These are phyloP conservation scores for Frankliniella intonsa DNA, from an alignment of 2,888 invertebrate species.

Conservation along the genomic window DNA sequence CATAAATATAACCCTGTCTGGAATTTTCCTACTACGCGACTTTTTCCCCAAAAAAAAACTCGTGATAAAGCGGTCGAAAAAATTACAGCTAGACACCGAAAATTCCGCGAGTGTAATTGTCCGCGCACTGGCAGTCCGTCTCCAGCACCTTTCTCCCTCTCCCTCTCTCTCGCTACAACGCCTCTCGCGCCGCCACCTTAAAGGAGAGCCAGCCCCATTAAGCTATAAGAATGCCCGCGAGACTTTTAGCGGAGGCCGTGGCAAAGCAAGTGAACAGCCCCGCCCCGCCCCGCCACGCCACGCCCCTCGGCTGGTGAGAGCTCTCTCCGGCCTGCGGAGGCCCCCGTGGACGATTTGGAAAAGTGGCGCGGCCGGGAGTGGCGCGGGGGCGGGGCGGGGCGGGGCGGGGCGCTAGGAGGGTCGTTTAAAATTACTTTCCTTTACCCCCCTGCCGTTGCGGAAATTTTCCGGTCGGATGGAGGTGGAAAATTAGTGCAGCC, in stretches of 20 bases:
- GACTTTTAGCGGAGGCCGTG: constrained; percentile 13
- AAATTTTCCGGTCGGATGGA: constrained; percentile 20
- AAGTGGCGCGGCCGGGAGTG: neutral
- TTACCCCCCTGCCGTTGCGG: neutral
- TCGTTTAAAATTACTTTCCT: constrained; percentile 23
- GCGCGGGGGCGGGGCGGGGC: neutral
- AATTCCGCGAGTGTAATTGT: too few relatives aligned
- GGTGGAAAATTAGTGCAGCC: constrained; percentile 7
- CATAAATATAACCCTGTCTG: too few relatives aligned
- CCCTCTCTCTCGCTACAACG: neutral
- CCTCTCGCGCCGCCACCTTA: neutral
- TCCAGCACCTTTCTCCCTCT: too few relatives aligned
- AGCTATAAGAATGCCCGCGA: neutral
- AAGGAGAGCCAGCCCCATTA: neutral
- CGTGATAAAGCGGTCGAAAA: too few relatives aligned
- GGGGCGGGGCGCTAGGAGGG: neutral
- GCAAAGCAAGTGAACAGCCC: neutral
- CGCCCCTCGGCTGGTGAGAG: neutral
- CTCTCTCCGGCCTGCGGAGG: neutral
- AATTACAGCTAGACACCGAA: too few relatives aligned
- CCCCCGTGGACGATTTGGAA: neutral
- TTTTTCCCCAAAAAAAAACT: too few relatives aligned
- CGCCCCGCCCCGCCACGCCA: neutral
- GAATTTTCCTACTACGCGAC: too few relatives aligned
- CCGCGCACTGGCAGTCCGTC: too few relatives aligned